Conservation (phyloP, 1,140 invertebrate genomes). For the Lepidostoma basale region DNA sequence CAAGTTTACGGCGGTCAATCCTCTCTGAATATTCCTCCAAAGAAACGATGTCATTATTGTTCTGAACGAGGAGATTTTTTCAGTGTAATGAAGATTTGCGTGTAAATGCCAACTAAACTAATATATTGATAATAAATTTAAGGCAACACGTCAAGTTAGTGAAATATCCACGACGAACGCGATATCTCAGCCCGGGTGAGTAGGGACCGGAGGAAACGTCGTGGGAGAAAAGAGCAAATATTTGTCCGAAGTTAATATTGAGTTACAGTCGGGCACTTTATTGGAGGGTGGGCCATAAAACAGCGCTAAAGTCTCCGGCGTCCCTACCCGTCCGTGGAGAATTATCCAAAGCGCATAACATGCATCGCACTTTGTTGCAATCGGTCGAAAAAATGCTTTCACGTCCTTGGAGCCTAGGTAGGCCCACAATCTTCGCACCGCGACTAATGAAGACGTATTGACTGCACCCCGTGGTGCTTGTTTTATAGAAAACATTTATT, state of each 20-base stretch:
- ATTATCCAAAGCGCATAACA: constrained; percentile 16
- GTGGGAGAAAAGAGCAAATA: constrained; percentile 29
- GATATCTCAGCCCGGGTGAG: too few species aligned
- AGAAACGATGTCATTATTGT: too few species aligned
- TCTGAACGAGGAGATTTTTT: too few species aligned
- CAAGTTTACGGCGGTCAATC: too few species aligned
- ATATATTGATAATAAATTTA: too few species aligned
- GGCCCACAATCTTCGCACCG: background rate
- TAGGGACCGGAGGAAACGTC: background rate
- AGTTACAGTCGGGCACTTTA: constrained; percentile 12
- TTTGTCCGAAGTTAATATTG: constrained; percentile 33
- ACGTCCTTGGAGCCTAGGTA: background rate
- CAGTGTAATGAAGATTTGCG: too few species aligned
- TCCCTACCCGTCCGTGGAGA: background rate
- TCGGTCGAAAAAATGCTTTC: constrained; percentile 2
- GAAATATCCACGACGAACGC: background rate
- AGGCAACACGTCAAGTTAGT: too few species aligned
- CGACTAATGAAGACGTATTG: constrained; percentile 15
- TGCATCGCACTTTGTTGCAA: constrained; percentile 19
- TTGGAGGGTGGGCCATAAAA: constrained; percentile 24
- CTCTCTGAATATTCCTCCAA: too few species aligned
- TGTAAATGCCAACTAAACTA: too few species aligned
- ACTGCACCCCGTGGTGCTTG: background rate
- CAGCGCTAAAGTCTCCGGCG: background rate
- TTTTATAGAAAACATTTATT: background rate